Base-by-base conservation (phyloP, 64 coral and sea anemone species). In the Montipora capricornis region DNA sequence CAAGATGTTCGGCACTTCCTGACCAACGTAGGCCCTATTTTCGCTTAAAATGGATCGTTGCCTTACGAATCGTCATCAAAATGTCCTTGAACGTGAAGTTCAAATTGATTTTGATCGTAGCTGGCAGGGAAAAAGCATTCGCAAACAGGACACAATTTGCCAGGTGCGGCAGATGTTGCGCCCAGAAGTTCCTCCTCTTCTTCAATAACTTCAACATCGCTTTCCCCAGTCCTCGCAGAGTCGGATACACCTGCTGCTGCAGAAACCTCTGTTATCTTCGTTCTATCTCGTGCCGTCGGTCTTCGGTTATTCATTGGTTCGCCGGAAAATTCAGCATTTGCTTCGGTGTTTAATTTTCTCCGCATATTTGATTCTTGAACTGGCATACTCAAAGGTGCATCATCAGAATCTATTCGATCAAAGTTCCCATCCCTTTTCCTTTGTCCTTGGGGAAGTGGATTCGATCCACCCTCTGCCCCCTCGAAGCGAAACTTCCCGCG, bases 61-160 rank as follows among this genome's bases (percentile, higher is more conserved):
- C 14, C 61, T 8, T 86, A 86, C 15, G 64, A 13, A 13, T 86
- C 66, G 12, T 84, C 80, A 14, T 8, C 16, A 26, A 92, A 92
- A 82, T 92, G 90, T 17, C 20, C 49, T 52, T 84, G 12, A 29
- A 92, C 90, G 20, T 92, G 90, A 1, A 15, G n/a, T 7, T 92
- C 90, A 45, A 83, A 92, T 9, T 85, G 53, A 5, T 5, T 13
- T 47, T 92, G 90, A 22, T 73, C 75, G 47, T 26, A 76, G 13
- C 51, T 50, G 16, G 51, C 49, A 2, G 90, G 55, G 52, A 75
- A 92, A 13, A 85, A 82, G 11, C 37, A 13, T 19, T 64, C 81
- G 37, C 90, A 92, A n/a, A 92, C 55, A 0, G 90, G 90, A 19
- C 90, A 92, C 17, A 60, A 8, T 92, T 86, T 92, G 3, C 70